Evolutionary conservation across 23 tunicate species (phyloP), one percentile per base, ranked within the genome.

Genomic region (Halocynthia aurantium): DNA sequence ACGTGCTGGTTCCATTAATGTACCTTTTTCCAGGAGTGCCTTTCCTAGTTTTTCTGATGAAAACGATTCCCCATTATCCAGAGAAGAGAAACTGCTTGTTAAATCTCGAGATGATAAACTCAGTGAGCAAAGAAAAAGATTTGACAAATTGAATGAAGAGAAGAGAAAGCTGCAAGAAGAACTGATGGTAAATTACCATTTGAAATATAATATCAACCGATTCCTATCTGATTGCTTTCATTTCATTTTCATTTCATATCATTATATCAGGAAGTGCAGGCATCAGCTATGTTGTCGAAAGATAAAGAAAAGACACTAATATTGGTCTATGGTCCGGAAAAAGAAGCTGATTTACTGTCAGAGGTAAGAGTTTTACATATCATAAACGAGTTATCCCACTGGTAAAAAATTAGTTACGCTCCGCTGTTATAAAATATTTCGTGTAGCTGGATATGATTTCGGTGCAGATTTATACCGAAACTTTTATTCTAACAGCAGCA

Each of bases 41-140:
- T 74, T 74, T 5, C 78, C 78, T 11, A 74, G 78, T 54, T 54
- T 54, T 62, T 74, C 78, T 11, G 56, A 64, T 56, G 78, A 74
- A 19, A 74, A 64, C 57, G 62, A 31, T 13, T 62, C 56, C 20
- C 53, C 55, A 8, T 54, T 74, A 64, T 54, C 56, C 5, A 74
- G 56, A 74, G 78, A 74, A 10, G 78, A 74, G 31, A 74, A 54
- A 54, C 20, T n/a, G 13, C 56, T 74, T 22, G 0, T 74, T 20
- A 53, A 74, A 52, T 51, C 78, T 19, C 55, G 78, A n/a, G 78
- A 74, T 54, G 67, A 74, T 9, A 74, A 74, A 56, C 31, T 74
- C 20, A 5, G 44, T 20, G 78, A 74, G 31, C 57, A 74, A 15
- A 19, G 56, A 10, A 64, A 74, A 10, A 74, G 56, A 54, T 54